phyloP scores from a whole-genome alignment of 2,797 vertebrate genomes.

The Limnodromus scolopaceus region DNA sequence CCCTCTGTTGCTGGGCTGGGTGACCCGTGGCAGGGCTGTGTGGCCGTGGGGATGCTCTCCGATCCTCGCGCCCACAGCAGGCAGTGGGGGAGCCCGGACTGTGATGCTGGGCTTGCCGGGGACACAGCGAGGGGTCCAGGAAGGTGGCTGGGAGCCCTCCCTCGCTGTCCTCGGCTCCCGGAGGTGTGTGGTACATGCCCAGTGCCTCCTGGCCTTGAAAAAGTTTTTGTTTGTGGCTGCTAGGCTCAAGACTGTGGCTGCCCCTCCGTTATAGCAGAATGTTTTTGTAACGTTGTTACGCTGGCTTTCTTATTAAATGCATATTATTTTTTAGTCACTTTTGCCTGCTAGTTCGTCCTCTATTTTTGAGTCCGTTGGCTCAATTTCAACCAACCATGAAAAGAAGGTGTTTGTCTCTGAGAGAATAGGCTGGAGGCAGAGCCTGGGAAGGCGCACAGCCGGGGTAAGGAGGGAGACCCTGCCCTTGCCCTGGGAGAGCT shows the following conservation, averaged over 20 bases:
- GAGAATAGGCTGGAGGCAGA: background rate
- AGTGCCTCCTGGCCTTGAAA: background rate
- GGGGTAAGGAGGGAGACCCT: too few species aligned
- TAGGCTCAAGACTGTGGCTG: background rate
- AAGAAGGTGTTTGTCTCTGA: background rate
- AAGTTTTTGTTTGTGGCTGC: background rate
- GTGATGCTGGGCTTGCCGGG: background rate
- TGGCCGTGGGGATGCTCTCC: accelerated
- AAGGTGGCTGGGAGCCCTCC: background rate
- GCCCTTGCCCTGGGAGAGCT: background rate
- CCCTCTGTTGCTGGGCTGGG: background rate
- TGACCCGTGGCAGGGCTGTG: background rate
- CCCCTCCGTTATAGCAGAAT: background rate
- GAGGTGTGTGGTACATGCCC: background rate
- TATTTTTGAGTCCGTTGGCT: background rate
- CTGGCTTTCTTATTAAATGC: slow-evolving; percentile 8
- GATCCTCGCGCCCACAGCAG: background rate
- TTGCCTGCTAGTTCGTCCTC: background rate
- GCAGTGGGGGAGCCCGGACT: background rate
- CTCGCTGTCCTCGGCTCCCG: accelerated
- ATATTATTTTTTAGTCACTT: background rate
- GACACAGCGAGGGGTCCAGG: accelerated
- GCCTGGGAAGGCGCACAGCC: background rate
- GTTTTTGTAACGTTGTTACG: background rate
- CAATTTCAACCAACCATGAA: background rate